phyloP scores from a whole-genome alignment of 1,140 invertebrate genomes.

The Chironomus striatipennis region DNA sequence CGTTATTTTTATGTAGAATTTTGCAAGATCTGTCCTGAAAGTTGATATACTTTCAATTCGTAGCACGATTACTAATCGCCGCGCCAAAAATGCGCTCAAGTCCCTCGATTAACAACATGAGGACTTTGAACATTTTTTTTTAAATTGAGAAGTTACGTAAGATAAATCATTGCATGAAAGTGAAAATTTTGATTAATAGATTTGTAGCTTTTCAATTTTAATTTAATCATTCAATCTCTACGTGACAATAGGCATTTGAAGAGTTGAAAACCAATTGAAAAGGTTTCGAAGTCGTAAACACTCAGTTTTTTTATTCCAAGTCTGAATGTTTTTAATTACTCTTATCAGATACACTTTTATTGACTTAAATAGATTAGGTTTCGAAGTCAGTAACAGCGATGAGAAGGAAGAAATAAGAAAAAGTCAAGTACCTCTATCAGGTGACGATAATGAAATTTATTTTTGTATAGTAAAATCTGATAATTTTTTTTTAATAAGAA shows the following conservation, averaged over 20 bases:
- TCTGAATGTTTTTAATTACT: neutral
- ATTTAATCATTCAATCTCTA: neutral
- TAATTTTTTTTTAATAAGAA: neutral
- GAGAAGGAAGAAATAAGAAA: neutral
- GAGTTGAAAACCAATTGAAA: neutral
- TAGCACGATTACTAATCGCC: no score
- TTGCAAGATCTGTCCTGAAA: no score
- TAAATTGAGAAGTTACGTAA: no score
- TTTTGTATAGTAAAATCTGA: neutral
- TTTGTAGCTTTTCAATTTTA: neutral
- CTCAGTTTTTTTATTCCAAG: neutral
- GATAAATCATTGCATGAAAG: no score
- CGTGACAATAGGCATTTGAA: neutral
- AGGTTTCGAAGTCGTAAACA: neutral
- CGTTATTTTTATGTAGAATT: no score
- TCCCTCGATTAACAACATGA: no score
- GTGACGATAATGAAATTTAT: neutral
- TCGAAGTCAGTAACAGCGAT: constrained; percentile 5
- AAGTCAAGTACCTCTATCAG: neutral
- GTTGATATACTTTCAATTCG: no score
- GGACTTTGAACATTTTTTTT: no score
- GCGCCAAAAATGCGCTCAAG: no score
- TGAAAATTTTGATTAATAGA: neutral
- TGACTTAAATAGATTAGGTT: neutral
- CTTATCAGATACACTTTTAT: neutral